Base-by-base conservation (phyloP, 2,113 vertebrate genomes). In the Equus przewalskii region DNA sequence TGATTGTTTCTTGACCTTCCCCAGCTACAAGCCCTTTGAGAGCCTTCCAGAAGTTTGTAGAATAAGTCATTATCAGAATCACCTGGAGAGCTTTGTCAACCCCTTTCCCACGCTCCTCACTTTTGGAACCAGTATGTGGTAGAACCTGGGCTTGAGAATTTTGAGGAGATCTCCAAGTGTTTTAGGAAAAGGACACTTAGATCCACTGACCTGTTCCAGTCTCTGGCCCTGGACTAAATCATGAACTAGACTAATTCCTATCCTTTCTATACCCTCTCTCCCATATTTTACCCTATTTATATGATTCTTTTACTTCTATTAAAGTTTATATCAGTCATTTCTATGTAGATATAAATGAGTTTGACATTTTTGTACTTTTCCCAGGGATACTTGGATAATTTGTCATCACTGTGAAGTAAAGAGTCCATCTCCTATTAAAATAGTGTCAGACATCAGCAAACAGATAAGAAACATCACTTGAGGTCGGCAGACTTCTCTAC, bases 291-390 rank as follows among this genome's bases (percentile, higher is more conserved):
- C n/a, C 33, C 36, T 70, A 22, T 62, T 93, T 78, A 60, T 85
- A 16, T 62, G 56, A 82, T 89, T 67, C 67, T 72, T 26, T 36
- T 76, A 41, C 44, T 89, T 58, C 64, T 62, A 21, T n/a, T 44
- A 36, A 90, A 51, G 12, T 87, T 54, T 79, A 73, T 87, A 41
- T 49, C 7, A 21, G 19, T 75, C 26, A 70, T 80, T 80, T 84
- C 56, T 81, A 0, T 36, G 30, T 51, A 44, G 19, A 9, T 70
- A 51, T 44, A 58, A 80, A 65, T 51, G 85, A 24, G 4, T 81
- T 76, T 93, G 22, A 49, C 41, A 56, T 90, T 88, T 96, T 91
- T 82, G 54, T 44, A 41, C 14, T 86, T 88, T 80, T 19, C 49
- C 78, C n/a, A 56, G 6, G 26, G 6, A 44, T 26, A 72, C 44